A percentile compares a stretch with the other conserved stretches of the same genome.
Evolutionary conservation across 2,888 invertebrate species (phyloP).

Genomic region (Spisula solida): DNA sequence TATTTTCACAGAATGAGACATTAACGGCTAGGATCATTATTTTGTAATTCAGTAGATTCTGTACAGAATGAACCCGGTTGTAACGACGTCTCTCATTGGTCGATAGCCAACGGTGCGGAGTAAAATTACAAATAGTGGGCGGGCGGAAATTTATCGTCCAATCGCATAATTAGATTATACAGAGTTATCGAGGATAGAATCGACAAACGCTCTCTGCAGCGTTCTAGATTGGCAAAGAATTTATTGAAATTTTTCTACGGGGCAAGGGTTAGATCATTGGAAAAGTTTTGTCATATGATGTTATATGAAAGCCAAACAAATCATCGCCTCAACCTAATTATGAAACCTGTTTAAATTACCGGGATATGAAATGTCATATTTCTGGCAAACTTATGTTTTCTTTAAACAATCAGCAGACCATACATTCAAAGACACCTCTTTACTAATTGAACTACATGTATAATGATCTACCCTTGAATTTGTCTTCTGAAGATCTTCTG

Average conservation of each 20-base stretch:
- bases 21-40: slow-evolving; percentile 69
- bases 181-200: slow-evolving; percentile 47
- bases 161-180: slow-evolving; percentile 52
- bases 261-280: slow-evolving; percentile 58
- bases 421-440: neutral
- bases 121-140: slow-evolving; percentile 55
- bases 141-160: slow-evolving; percentile 59
- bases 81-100: slow-evolving; percentile 62
- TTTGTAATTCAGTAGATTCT: slow-evolving; percentile 61
- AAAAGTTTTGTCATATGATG: slow-evolving; percentile 48
- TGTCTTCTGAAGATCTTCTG: too few species aligned
- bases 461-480: too few species aligned
- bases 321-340: neutral
- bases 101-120: slow-evolving; percentile 37
- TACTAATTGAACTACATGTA: too few species aligned
- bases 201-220: slow-evolving; percentile 54
- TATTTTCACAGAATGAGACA: slow-evolving; percentile 70
- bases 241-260: slow-evolving; percentile 43
- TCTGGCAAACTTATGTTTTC: neutral
- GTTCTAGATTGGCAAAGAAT: slow-evolving; percentile 48
- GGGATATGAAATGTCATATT: neutral
- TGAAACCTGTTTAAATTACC: neutral
- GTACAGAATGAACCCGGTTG: slow-evolving; percentile 41
- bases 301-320: neutral
- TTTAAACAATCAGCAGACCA: neutral